These are phyloP conservation scores for Discoglossus pictus DNA, from an alignment of 2,797 vertebrate genomes.

Conservation along the genomic window DNA sequence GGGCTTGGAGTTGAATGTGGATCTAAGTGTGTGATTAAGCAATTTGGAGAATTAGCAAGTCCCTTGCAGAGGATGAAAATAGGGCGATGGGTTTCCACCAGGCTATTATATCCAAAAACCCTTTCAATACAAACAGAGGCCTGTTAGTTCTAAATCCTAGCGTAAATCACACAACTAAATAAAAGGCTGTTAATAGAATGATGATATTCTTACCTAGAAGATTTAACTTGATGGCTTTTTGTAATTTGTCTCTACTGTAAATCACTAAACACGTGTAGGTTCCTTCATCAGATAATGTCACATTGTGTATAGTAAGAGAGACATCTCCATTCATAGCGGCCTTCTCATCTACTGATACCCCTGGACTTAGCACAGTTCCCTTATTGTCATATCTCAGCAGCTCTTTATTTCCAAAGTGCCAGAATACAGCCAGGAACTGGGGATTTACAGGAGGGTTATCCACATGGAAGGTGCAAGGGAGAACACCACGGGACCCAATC, in stretches of 20 bases:
- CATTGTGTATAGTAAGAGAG: background rate
- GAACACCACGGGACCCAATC: background rate
- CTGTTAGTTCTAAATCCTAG: too few species aligned
- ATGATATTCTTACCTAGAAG: conserved; percentile 9
- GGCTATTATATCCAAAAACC: too few species aligned
- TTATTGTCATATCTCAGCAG: background rate
- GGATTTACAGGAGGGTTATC: background rate
- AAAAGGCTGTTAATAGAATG: too few species aligned
- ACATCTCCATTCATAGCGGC: background rate
- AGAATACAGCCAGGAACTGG: background rate
- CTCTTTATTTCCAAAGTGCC: background rate
- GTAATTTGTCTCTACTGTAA: background rate
- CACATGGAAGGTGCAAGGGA: background rate
- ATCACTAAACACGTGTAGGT: background rate
- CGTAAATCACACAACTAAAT: too few species aligned
- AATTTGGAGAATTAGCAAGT: too few species aligned
- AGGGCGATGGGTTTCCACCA: too few species aligned
- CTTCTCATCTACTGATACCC: background rate
- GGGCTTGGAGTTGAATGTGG: too few species aligned
- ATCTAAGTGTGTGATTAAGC: too few species aligned
- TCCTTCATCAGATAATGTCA: background rate
- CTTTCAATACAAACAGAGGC: too few species aligned
- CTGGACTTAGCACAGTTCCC: background rate
- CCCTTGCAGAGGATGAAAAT: too few species aligned
- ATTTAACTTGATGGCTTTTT: background rate